phyloP scores from a whole-genome alignment of 2,888 invertebrate genomes.

The Idaea dimidiata region DNA sequence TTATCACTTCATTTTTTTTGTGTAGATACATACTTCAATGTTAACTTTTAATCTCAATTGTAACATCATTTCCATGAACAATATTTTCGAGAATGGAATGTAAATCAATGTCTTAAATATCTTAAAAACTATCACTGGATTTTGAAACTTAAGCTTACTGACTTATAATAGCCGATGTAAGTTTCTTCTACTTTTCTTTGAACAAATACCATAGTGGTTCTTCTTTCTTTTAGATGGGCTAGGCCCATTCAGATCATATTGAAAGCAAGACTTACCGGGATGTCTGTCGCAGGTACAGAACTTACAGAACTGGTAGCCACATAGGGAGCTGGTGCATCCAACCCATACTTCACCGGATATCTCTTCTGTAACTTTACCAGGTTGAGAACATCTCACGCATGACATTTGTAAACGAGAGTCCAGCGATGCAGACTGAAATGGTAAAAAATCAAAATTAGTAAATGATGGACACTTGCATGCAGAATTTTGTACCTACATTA shows the following conservation, averaged over 20 bases:
- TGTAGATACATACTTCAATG: conserved; percentile 3
- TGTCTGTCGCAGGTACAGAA: conserved; percentile 68
- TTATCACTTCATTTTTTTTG: conserved; percentile 20
- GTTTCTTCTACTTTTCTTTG: conserved; percentile 68
- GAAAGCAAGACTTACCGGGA: conserved; percentile 63
- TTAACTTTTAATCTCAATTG: conserved; percentile 29
- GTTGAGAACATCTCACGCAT: conserved; percentile 66
- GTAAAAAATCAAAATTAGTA: conserved; percentile 10
- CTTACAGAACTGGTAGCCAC: conserved; percentile 76
- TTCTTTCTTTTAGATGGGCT: conserved; percentile 76
- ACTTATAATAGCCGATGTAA: conserved; percentile 64
- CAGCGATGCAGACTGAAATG: conserved; percentile 63
- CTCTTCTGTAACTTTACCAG: conserved; percentile 71
- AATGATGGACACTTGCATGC: conserved; percentile 4
- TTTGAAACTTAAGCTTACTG: conserved; percentile 31
- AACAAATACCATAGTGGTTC: conserved; percentile 56
- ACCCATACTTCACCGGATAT: conserved; percentile 75
- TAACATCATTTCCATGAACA: conserved; percentile 22
- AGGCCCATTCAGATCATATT: conserved; percentile 68
- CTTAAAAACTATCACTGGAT: conserved; percentile 47
- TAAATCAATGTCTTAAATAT: conserved; percentile 31
- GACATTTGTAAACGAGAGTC: conserved; percentile 59
- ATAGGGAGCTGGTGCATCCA: conserved; percentile 72
- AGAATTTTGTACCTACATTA: too few relatives aligned
- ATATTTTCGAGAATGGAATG: conserved; percentile 58